Percentiles rank a stretch among this genome's conserved stretches.
These are phyloP conservation scores for Typhlomys cinereus DNA, from an alignment of 2,113 vertebrate species.

Conservation along the genomic window DNA sequence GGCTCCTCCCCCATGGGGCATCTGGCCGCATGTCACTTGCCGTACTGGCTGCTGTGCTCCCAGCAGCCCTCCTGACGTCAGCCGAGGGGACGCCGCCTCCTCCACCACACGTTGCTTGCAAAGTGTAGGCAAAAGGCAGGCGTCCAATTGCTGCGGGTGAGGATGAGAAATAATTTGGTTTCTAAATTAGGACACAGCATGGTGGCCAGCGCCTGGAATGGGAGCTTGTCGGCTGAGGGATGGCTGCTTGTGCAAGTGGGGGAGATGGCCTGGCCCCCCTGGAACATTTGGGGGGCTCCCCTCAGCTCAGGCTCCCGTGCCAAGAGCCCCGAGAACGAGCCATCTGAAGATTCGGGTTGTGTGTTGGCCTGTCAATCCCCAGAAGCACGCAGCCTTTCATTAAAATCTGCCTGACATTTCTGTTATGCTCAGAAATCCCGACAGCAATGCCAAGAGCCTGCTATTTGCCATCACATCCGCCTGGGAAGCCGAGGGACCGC, in stretches of 20 bases:
- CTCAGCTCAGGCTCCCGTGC: conserved; percentile 71
- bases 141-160: conserved; percentile 35
- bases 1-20: neutral
- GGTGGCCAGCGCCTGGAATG: conserved; percentile 7
- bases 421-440: conserved; percentile 85
- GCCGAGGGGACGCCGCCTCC: conserved; percentile 4
- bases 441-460: conserved; percentile 84
- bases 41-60: conserved; percentile 26
- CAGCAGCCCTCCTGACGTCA: conserved; percentile 54
- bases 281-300: neutral
- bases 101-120: neutral
- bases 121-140: conserved; percentile 16
- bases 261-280: neutral
- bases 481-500: conserved; percentile 81
- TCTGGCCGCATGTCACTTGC: conserved; percentile 31
- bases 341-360: conserved; percentile 86
- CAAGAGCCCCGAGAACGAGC: conserved; percentile 83
- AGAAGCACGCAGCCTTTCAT: conserved; percentile 86
- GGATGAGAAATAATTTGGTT: conserved; percentile 68
- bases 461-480: conserved; percentile 87
- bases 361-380: conserved; percentile 84
- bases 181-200: conserved; percentile 66
- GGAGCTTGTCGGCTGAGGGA: neutral
- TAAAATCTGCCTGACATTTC: conserved; percentile 89
- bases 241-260: conserved; percentile 16